Conservation (phyloP, 2,797 vertebrate genomes). For the Columba guinea region DNA sequence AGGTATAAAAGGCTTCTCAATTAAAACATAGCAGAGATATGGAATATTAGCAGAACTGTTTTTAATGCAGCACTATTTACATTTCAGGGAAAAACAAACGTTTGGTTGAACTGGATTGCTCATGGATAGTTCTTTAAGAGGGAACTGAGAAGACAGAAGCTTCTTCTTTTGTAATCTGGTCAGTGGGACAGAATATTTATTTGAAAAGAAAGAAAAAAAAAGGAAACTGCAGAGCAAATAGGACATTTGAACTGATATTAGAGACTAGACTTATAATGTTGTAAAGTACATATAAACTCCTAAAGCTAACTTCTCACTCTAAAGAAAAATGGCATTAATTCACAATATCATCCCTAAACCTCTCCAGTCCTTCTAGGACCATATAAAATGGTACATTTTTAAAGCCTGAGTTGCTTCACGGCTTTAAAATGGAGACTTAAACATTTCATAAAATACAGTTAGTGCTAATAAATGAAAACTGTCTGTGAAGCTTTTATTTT, state of each 20-base stretch:
- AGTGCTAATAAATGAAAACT: neutral
- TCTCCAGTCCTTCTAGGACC: neutral
- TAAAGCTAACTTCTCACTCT: neutral
- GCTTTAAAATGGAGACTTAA: neutral
- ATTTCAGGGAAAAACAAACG: neutral
- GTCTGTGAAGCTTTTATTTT: neutral
- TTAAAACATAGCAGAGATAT: neutral
- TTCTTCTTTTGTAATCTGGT: neutral
- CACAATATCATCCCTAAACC: neutral
- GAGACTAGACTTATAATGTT: neutral
- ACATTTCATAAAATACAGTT: constrained; percentile 1
- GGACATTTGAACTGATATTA: neutral
- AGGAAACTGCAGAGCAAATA: neutral
- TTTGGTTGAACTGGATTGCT: neutral
- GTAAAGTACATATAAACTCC: neutral
- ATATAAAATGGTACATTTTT: neutral
- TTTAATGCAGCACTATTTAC: neutral
- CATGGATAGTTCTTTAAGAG: neutral
- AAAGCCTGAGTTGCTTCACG: neutral
- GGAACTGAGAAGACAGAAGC: neutral
- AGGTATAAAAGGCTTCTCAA: neutral
- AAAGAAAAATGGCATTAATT: constrained; percentile 47
- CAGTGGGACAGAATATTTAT: neutral
- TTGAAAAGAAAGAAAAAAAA: neutral
- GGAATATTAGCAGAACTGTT: neutral